phyloP scores from a whole-genome alignment of 1,140 invertebrate genomes.

The Gonioctena quinquepunctata region DNA sequence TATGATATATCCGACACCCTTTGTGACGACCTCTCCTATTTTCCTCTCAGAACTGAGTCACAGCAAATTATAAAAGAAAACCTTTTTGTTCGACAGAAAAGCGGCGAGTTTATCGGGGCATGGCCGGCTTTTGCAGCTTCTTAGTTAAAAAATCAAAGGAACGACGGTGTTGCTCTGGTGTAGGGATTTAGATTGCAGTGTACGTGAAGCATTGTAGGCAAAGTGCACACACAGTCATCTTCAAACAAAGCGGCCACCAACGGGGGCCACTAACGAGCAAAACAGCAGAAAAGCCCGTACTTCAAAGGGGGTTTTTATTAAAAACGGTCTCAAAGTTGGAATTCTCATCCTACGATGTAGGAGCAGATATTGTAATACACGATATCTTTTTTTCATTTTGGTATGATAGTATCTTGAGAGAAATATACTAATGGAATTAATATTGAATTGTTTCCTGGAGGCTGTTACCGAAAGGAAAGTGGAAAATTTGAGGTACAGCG shows the following conservation, averaged over 20 bases:
- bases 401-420: no score
- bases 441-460: no score
- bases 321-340: constrained; percentile 43
- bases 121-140: not conserved
- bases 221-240: constrained; percentile 46
- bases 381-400: no score
- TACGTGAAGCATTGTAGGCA: constrained; percentile 41
- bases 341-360: no score
- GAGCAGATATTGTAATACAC: no score
- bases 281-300: constrained; percentile 28
- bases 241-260: constrained; percentile 42
- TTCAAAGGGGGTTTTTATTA: constrained; percentile 46
- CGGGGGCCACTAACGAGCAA: constrained; percentile 44
- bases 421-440: no score
- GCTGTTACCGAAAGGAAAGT: no score
- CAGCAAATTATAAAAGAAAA: not conserved
- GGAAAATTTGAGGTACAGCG: no score
- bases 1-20: not conserved
- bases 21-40: not conserved
- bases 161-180: not conserved
- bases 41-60: not conserved
- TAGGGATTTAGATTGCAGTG: constrained; percentile 33
- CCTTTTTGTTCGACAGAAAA: not conserved
- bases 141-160: constrained; percentile 10
- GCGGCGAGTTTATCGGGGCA: not conserved